Percentiles rank a stretch among this genome's conserved stretches.
These are phyloP conservation scores for Amiota communis DNA, from an alignment of 2,888 invertebrate genomes.

Conservation along the genomic window DNA sequence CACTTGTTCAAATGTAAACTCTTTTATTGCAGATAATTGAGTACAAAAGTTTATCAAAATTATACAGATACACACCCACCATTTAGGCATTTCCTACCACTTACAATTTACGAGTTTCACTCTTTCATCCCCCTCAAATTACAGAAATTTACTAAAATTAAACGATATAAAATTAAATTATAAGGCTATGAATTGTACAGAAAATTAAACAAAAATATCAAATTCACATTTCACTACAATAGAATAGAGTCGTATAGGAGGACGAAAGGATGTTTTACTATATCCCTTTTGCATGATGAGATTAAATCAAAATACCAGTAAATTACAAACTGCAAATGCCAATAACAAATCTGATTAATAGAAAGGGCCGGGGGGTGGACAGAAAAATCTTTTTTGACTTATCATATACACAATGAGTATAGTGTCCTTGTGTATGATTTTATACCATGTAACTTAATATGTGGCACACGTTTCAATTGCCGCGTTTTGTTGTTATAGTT, in stretches of 20 bases:
- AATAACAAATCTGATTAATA: constrained; percentile 23
- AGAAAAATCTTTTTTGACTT: constrained; percentile 18
- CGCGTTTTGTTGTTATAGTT: constrained; percentile 1
- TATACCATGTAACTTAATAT: constrained; percentile 68
- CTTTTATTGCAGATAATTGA: no score
- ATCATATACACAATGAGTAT: neutral
- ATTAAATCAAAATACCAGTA: constrained; percentile 64
- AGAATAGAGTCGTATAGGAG: neutral
- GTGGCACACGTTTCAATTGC: constrained; percentile 61
- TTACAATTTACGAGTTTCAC: no score
- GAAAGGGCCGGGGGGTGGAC: neutral
- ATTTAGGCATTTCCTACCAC: no score
- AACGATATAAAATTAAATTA: constrained; percentile 27
- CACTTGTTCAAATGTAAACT: no score
- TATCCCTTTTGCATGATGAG: constrained; percentile 29
- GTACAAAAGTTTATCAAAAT: no score
- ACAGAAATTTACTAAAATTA: constrained; percentile 19
- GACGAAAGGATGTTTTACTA: neutral
- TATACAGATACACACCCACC: no score
- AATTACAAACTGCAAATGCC: constrained; percentile 54
- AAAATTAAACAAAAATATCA: constrained; percentile 29
- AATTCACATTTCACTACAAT: neutral
- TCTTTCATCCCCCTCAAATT: neutral
- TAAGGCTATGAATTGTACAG: constrained; percentile 14
- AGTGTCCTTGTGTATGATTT: constrained; percentile 39